Conservation (phyloP, 2,797 vertebrate genomes). For the Decapterus maruadsi region DNA sequence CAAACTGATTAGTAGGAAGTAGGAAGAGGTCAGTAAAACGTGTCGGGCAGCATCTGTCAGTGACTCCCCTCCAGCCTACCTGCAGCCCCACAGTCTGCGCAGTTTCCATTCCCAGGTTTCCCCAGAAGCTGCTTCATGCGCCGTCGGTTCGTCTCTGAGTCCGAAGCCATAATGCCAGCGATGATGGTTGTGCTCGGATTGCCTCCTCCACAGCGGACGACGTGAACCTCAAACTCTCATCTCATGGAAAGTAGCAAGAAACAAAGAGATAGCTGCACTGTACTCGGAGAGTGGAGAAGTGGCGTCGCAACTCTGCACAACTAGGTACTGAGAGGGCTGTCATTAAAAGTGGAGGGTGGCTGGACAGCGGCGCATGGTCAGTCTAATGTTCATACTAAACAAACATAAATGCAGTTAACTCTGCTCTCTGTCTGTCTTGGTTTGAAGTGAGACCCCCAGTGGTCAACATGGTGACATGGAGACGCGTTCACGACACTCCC, state of each 20-base stretch:
- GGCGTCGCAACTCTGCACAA: background rate
- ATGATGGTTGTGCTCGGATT: background rate
- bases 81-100: slow-evolving; percentile 79
- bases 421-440: background rate
- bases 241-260: slow-evolving; percentile 31
- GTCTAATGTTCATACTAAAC: background rate
- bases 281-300: background rate
- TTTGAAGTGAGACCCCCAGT: slow-evolving; percentile 62
- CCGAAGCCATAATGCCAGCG: slow-evolving; percentile 50
- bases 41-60: background rate
- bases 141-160: slow-evolving; percentile 55
- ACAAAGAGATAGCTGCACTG: background rate
- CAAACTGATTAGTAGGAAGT: background rate
- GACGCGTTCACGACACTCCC: background rate
- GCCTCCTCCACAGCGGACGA: slow-evolving; percentile 16
- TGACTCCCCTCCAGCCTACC: slow-evolving; percentile 53
- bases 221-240: slow-evolving; percentile 18
- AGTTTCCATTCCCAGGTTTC: slow-evolving; percentile 74
- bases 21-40: background rate
- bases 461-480: slow-evolving; percentile 20
- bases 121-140: slow-evolving; percentile 63
- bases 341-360: background rate
- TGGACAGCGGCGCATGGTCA: background rate
- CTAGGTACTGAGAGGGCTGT: background rate
- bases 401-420: background rate